Base-by-base conservation (phyloP, 1,140 invertebrate genomes). In the Rhynchophorus ferrugineus region DNA sequence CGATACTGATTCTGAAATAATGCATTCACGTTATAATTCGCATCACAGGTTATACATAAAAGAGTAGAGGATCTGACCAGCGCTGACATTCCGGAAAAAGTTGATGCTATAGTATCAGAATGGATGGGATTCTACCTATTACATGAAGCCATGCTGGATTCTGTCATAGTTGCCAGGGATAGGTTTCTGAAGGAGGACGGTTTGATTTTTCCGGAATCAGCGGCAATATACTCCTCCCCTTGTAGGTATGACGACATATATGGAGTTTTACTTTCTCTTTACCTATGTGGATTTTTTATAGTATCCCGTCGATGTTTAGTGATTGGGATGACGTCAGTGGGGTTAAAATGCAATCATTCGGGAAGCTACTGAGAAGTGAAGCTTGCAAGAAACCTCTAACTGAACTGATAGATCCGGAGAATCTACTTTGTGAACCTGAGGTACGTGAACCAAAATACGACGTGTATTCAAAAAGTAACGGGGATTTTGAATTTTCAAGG, bases 51-150 rank as follows among this genome's bases (percentile, higher is more conserved):
- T 41, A 83, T 86, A 53, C 82, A 89, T 70, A 83, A 82, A 58
- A 78, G 79, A 67, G 76, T 91, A 1, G 80, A 84, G 64, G 75
- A 87, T 67, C 76, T 87, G 33, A 80, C 91, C 39, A 19, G 6
- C 11, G 8, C n/a, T 8, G 75, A 74, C 21, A 72, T 98, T 38
- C 83, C 93, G 6, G 81, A 87, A 20, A 90, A 94, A 72, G 92
- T 98, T 8, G 95, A 99, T 73, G 84, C 93, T 1, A 95, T 99
- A 57, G 85, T 99, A 19, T 97, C 93, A 3, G 96, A 99, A 73
- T 99, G 95, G 94, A 99, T 99, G 96, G 96, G 96, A 2, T 99
- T 99, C 71, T 98, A 96, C 71, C 75, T 99, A 8, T 75, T 99
- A 21, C 98, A 96, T 69, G 96, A 99, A 72, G 93, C 91, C 22